Evolutionary conservation across 1,140 invertebrate species (phyloP), one percentile per base, ranked within the genome.

Genomic region (Gryllus bimaculatus): DNA sequence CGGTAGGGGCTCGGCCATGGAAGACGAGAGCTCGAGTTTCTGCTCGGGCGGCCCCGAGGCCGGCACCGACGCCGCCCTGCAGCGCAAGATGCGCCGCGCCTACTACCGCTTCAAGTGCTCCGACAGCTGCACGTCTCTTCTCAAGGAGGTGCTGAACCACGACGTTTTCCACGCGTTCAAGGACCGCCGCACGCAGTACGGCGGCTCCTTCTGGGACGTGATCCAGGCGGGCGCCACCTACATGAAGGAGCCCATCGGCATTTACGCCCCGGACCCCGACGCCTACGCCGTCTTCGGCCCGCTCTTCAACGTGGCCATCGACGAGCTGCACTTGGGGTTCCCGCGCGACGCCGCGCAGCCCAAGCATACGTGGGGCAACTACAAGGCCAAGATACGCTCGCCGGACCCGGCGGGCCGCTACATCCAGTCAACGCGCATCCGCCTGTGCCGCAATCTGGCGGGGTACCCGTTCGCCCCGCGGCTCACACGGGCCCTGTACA

Each of bases 391-490:
- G 76, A 86, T 95, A 18, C 89, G 90, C 21, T 90, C 94, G 83
- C 85, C 96, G 48, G 93, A 96, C 85, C 93, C 93, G 7, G 87
- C 86, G 73, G 87, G 85, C 82, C 89, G 87, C 84, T 94, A 89
- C 83, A 90, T 96, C 78, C 85, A 93, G 78, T 94, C 92, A 3
- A 93, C 93, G n/a, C 89, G 93, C 82, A 90, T 95, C 12, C 88
- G 93, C 48, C 91, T 92, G 81, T 92, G 91, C 15, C 88, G 93
- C 77, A 91, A 91, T 80, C 83, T 92, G 75, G 86, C 89, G 76
- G 92, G 91, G 20, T 93, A 92, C 84, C 91, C 93, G 21, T 94
- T 94, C 87, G 93, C 94, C 85, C 90, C 93, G 1, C 92, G 90
- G 80, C 87, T 93, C 82, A 91, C 88, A 8, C 89, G 92, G 84